Evolutionary conservation across 2,888 invertebrate species (phyloP), one percentile per base, ranked within the genome.

Genomic region (Eristalis pertinax): DNA sequence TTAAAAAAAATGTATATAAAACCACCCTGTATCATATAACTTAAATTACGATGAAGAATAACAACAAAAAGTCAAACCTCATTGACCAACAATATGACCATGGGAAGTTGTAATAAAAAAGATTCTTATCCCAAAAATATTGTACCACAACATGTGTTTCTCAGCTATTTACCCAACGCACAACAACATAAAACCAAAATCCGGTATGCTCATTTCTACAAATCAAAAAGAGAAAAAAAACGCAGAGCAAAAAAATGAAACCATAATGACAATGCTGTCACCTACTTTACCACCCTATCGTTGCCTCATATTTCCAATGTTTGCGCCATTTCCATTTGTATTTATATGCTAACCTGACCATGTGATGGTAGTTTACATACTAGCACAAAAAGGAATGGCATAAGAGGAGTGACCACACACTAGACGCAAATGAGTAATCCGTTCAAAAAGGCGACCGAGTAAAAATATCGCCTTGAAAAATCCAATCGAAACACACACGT

Each of bases 61-160:
- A 22, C 65, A 50, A 1, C 15, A 24, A 13, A 74, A 74, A 81
- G 15, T 67, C 50, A 76, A 65, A 62, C 60, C 62, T 63, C 69
- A 82, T 60, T 35, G 62, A 50, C 75, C 75, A 83, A 73, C 56
- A 87, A 73, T 41, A 60, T 26, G 68, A 58, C 75, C 67, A 73
- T 72, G 68, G 72, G 75, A 79, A 68, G 79, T 80, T 84, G 76
- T 76, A 80, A 76, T 76, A 85, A 80, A 84, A 83, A 11, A 67
- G 26, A 58, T 63, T 76, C 65, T 11, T 35, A 50, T 26, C 38
- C 22, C 19, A 56, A 64, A 72, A 80, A 76, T 74, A 73, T 75
- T 72, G 64, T 68, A 4, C 82, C 85, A 74, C 82, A 87, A 84
- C 87, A 87, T 84, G 79, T 87, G 86, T 87, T 87, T 62, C 22